Evolutionary conservation across 2,888 invertebrate genomes (phyloP), one percentile per base, ranked within the genome.

Genomic region (Heterodera filipjevi): DNA sequence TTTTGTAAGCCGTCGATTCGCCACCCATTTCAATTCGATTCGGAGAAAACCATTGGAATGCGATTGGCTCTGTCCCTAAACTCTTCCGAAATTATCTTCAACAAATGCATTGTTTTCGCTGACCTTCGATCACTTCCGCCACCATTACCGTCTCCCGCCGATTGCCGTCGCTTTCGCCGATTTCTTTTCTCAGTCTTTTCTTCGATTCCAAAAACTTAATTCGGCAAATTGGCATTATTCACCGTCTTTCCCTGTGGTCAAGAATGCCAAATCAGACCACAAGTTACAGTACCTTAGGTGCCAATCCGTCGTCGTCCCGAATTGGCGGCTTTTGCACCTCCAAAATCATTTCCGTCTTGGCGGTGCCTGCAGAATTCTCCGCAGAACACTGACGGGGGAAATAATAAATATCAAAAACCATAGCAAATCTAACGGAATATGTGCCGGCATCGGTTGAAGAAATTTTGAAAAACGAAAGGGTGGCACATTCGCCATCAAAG

Each of bases 401-500:
- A 70, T 33, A 75, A 35, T 32, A 22, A 74, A 33, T 27, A 77
- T 76, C 76, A 39, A 77, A 27, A 64, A 22, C 6, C 27, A 16
- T 6, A 16, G 30, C 8, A 30, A 30, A 75, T 12, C n/a, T 30
- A 19, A 75, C 75, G 27, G 53, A 66, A 76, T 86, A 86, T 22
- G 66, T 80, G 22, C 84, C 84, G 46, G 78, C 75, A 74, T 81
- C 81, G 39, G 77, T 66, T 35, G 74, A 30, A 0, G 79, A 66
- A 27, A 85, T 59, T 66, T 70, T 70, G n/a, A 71, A 35, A 78
- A 89, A 85, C 59, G 83, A 85, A 71, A 89, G 82, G 33, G 88
- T 85, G 30, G 87, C 86, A 74, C 85, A 86, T 81, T 89, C 89
- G 77, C 89, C 89, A 79, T 89, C 89, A 78, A 85, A 89, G 35